phyloP scores from a whole-genome alignment of 2,113 vertebrate genomes.

The Pheucticus melanocephalus region DNA sequence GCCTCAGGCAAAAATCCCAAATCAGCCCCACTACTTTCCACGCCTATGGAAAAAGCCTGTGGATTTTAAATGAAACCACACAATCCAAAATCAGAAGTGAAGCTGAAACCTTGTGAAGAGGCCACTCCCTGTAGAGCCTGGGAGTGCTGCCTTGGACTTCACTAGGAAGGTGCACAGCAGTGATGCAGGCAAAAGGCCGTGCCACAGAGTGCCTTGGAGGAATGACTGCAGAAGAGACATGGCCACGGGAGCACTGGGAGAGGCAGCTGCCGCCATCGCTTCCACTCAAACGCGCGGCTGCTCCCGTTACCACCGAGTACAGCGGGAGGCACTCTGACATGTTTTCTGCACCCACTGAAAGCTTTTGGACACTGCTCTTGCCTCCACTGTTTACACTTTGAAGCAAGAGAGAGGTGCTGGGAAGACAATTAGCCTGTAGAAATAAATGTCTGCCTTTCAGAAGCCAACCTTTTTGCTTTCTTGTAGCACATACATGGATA shows the following conservation, averaged over 20 bases:
- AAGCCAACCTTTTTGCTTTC: neutral
- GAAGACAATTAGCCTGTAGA: neutral
- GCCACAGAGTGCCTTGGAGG: accelerated
- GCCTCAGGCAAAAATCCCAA: neutral
- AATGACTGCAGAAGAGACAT: neutral
- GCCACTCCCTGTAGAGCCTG: neutral
- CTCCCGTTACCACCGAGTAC: accelerated
- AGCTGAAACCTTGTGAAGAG: neutral
- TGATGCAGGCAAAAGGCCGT: neutral
- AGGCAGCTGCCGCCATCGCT: neutral
- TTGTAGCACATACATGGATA: neutral
- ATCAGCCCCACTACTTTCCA: neutral
- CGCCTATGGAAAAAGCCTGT: too few species aligned
- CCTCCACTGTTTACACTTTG: neutral
- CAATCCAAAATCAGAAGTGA: neutral
- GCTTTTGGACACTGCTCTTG: neutral
- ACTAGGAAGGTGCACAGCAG: neutral
- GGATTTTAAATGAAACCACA: neutral
- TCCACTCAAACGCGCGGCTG: neutral
- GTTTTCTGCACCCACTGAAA: neutral
- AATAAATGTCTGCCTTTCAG: neutral
- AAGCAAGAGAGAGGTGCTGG: neutral
- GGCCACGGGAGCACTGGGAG: accelerated
- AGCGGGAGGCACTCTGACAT: neutral
- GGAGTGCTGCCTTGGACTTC: neutral